Conservation (phyloP, 2,113 vertebrate genomes). For the Ondatra zibethicus region DNA sequence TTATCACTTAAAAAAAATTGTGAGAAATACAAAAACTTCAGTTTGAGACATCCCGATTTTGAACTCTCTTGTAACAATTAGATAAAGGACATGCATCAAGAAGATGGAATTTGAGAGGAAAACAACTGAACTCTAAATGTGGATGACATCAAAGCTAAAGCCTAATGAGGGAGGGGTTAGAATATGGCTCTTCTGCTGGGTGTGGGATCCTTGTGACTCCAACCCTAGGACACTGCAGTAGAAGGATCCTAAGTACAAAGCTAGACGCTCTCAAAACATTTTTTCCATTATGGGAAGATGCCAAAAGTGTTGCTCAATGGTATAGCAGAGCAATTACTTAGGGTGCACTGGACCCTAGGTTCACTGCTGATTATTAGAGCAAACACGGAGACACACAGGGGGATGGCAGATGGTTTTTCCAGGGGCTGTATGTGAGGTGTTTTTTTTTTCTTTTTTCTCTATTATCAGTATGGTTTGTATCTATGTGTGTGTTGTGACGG, state of each 20-base stretch:
- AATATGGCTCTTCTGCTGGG: neutral
- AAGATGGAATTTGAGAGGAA: slow-evolving; percentile 9
- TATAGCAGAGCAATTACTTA: neutral
- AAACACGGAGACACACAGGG: neutral
- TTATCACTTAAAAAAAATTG: neutral
- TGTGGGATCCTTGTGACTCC: neutral
- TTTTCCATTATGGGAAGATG: neutral
- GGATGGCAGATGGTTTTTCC: neutral
- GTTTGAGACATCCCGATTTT: neutral
- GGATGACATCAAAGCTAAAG: neutral
- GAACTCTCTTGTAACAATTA: neutral
- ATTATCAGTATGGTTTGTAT: neutral
- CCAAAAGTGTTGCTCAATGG: neutral
- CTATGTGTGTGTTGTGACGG: neutral
- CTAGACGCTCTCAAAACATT: neutral
- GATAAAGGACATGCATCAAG: neutral
- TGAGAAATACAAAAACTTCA: neutral
- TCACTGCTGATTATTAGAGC: neutral
- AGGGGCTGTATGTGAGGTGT: neutral
- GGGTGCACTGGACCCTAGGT: neutral
- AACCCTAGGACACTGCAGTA: neutral
- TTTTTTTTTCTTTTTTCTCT: neutral
- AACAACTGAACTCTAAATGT: neutral
- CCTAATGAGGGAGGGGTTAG: neutral
- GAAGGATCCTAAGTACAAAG: neutral